phyloP scores from a whole-genome alignment of 2,888 invertebrate genomes.

The Gonocerus acuteangulatus region DNA sequence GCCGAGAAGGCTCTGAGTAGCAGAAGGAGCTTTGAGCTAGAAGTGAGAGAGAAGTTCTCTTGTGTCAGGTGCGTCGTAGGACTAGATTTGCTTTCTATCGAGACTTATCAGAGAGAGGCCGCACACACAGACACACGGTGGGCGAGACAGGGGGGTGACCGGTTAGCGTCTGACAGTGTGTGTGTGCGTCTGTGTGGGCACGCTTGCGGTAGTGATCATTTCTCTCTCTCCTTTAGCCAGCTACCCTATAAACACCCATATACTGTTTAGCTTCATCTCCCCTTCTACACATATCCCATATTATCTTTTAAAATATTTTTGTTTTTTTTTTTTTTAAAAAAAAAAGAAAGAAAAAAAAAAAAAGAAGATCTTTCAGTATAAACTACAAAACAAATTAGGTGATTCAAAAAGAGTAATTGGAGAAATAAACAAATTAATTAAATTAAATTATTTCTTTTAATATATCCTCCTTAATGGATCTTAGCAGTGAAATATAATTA shows the following conservation, averaged over 20 bases:
- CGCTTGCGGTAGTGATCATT: conserved; percentile 3
- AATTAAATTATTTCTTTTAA: too few species aligned
- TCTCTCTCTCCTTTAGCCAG: conserved; percentile 23
- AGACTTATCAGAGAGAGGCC: conserved; percentile 16
- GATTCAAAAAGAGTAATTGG: too few species aligned
- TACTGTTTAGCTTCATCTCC: conserved; percentile 19
- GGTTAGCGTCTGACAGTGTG: conserved; percentile 14
- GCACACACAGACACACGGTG: conserved; percentile 19
- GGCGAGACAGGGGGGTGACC: conserved; percentile 9
- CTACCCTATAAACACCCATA: conserved; percentile 26
- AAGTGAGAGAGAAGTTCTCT: conserved; percentile 23
- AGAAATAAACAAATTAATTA: too few species aligned
- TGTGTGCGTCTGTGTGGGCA: conserved; percentile 12
- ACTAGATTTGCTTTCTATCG: conserved; percentile 14
- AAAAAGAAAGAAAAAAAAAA: not conserved
- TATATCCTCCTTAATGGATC: too few species aligned
- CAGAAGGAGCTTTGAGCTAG: too few species aligned
- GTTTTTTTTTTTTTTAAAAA: not conserved
- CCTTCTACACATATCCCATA: conserved; percentile 7
- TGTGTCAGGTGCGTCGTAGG: conserved; percentile 21
- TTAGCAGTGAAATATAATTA: too few species aligned
- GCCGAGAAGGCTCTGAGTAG: not conserved
- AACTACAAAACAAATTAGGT: too few species aligned
- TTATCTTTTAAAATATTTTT: conserved; percentile 7
- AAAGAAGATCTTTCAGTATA: not conserved